Conservation (phyloP, 2,797 vertebrate genomes). For the Loris lydekkerianus region DNA sequence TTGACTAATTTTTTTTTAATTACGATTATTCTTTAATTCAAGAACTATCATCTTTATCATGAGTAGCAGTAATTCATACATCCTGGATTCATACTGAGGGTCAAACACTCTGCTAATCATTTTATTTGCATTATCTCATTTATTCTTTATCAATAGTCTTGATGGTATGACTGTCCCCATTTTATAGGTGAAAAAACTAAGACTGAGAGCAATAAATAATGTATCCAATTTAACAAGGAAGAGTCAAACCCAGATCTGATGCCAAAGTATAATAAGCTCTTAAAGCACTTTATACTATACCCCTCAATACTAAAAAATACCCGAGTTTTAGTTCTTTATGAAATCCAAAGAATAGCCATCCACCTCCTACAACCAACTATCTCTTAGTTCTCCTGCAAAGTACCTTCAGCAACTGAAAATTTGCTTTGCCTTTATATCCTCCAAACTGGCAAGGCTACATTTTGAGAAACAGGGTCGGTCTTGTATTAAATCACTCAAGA, state of each 20-base stretch:
- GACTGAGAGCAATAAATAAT: background rate
- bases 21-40: background rate
- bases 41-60: background rate
- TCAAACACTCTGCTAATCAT: background rate
- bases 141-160: background rate
- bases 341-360: slow-evolving; percentile 35
- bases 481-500: slow-evolving; percentile 28
- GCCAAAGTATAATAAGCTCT: background rate
- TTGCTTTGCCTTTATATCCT: background rate
- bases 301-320: slow-evolving; percentile 10
- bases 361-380: background rate
- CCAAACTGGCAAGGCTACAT: background rate
- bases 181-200: slow-evolving; percentile 40
- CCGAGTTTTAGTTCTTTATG: background rate
- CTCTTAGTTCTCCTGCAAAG: background rate
- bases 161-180: background rate
- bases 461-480: slow-evolving; percentile 35
- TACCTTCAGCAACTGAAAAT: slow-evolving; percentile 39
- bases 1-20: background rate
- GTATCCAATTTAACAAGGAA: background rate
- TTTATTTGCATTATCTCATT: slow-evolving; percentile 1
- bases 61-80: background rate
- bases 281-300: background rate
- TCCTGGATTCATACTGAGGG: background rate
- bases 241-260: background rate